Percentiles rank a stretch among this genome's conserved stretches.
phyloP scores from a whole-genome alignment of 2,888 invertebrate genomes.

The Archips crataeganus region DNA sequence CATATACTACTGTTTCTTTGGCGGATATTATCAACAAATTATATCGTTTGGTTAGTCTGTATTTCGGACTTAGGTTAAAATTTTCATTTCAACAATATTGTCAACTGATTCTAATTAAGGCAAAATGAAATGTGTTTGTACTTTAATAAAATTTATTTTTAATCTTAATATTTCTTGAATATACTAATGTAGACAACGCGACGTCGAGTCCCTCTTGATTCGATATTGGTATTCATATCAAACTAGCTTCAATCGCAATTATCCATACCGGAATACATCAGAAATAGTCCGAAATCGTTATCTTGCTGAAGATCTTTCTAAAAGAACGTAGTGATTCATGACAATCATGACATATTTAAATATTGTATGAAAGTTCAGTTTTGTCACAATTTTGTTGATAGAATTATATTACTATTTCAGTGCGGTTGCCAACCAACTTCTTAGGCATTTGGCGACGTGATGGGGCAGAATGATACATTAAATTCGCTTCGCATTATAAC shows the following conservation, averaged over 20 bases:
- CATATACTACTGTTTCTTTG: not conserved
- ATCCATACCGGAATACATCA: constrained; percentile 8
- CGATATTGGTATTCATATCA: constrained; percentile 44
- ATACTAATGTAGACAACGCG: constrained; percentile 31
- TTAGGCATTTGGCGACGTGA: no score
- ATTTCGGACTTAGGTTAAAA: no score
- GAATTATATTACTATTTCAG: no score
- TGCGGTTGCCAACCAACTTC: no score
- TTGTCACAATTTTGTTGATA: no score
- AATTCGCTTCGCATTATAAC: no score
- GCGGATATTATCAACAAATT: not conserved
- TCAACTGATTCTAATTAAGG: constrained; percentile 26
- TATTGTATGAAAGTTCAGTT: not conserved
- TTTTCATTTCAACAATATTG: not conserved
- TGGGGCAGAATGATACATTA: no score
- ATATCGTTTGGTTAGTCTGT: not conserved
- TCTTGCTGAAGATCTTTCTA: not conserved
- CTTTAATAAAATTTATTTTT: constrained; percentile 19
- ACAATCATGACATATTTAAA: not conserved
- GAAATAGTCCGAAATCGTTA: not conserved
- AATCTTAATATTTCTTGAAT: constrained; percentile 7
- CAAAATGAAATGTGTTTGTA: constrained; percentile 13
- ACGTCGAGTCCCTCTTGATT: constrained; percentile 44
- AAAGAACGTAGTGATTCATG: not conserved
- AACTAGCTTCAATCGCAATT: constrained; percentile 45